Evolutionary conservation across 2,797 vertebrate species (phyloP), one percentile per base, ranked within the genome.

Genomic region (Hephaestus fuliginosus): DNA sequence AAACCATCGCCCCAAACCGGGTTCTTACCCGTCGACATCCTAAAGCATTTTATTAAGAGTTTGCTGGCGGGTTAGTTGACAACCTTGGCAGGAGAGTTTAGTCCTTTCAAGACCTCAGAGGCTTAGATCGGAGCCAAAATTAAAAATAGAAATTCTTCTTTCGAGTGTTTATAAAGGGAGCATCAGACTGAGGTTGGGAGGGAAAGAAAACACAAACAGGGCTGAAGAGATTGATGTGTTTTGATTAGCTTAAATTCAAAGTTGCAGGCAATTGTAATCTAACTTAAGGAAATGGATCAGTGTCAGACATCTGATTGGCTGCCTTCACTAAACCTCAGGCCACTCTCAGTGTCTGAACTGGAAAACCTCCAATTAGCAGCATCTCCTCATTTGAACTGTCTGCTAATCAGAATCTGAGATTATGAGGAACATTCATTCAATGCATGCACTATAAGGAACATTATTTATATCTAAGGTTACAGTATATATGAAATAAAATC

Each of bases 31-130:
- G 0, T 18, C 12, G 22, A 15, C 56, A 20, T 39, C 28, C 28
- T 65, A 1, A 55, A 65, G 53, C 17, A 11, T 58, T 60, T 67
- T 63, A 76, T 76, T 20, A 51, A 67, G 66, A 25, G 72, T 48
- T 74, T 48, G 14, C 52, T 66, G 20, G 3, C 6, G 14, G 44
- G 33, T 51, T 43, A 20, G 44, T 25, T 48, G 51, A 48, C 52
- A 46, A 36, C 8, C n/a, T 9, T 46, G 43, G 33, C 22, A 76
- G 64, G 43, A 30, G 12, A 30, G 44, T 67, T 60, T 20, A 44
- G 55, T 66, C 63, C 15, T 28, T 36, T 36, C 41, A 33, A 17
- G 11, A 17, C 39, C 22, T 55, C 17, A 17, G 18, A 46, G 43
- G 41, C 5, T 44, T 55, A 44, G 14, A 6, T 30, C 1, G 1